phyloP scores from a whole-genome alignment of 2,888 invertebrate species.

The Lochmaea capreae region DNA sequence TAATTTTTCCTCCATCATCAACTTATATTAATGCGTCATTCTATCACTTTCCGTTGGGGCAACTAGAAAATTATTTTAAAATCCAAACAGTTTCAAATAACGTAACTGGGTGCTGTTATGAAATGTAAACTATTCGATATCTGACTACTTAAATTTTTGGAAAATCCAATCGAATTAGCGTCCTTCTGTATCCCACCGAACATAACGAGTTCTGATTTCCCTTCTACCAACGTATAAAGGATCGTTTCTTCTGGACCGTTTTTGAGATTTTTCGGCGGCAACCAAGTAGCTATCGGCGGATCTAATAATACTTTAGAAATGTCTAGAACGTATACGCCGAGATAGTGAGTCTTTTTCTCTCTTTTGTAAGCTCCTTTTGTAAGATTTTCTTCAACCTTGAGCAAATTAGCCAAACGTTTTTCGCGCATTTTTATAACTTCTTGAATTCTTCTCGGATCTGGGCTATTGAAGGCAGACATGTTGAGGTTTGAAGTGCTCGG shows the following conservation, averaged over 20 bases:
- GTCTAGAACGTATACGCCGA: slow-evolving; percentile 89
- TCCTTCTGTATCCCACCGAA: slow-evolving; percentile 96
- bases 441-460: slow-evolving; percentile 70
- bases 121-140: slow-evolving; percentile 84
- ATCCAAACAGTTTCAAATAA: slow-evolving; percentile 67
- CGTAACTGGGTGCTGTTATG: slow-evolving; percentile 78
- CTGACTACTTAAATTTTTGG: slow-evolving; percentile 70
- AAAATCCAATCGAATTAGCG: slow-evolving; percentile 69
- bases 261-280: slow-evolving; percentile 72
- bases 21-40: no score
- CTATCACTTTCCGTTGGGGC: no score
- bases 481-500: slow-evolving; percentile 61
- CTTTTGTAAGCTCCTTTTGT: slow-evolving; percentile 53
- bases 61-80: no score
- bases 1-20: no score
- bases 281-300: slow-evolving; percentile 77
- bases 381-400: slow-evolving; percentile 51
- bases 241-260: slow-evolving; percentile 85
- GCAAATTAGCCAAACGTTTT: slow-evolving; percentile 51
- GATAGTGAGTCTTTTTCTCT: slow-evolving; percentile 57
- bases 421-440: slow-evolving; percentile 73
- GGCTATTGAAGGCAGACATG: slow-evolving; percentile 72
- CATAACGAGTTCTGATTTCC: slow-evolving; percentile 92
- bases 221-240: slow-evolving; percentile 88
- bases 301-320: slow-evolving; percentile 77